phyloP scores from a whole-genome alignment of 2,888 invertebrate genomes.

The Hydrotaea diabolus region DNA sequence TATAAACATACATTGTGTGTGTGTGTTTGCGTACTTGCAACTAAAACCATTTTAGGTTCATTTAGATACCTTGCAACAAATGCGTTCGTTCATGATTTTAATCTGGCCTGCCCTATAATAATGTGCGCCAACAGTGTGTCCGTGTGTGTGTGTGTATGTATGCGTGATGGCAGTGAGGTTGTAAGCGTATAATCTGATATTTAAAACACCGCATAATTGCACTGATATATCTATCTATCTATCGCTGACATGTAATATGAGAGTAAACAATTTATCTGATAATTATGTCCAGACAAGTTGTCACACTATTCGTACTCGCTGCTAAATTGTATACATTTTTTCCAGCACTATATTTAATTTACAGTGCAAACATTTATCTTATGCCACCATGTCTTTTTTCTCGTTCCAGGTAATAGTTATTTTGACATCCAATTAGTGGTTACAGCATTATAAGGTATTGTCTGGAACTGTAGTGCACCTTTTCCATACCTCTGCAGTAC shows the following conservation, averaged over 20 bases:
- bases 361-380: constrained; percentile 33
- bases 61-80: no score
- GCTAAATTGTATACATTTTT: not conserved
- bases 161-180: not conserved
- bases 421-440: constrained; percentile 43
- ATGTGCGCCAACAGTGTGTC: not conserved
- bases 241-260: constrained; percentile 8
- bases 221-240: constrained; percentile 14
- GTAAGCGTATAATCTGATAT: constrained; percentile 14
- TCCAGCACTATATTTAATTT: constrained; percentile 10
- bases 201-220: constrained; percentile 29
- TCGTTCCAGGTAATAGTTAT: constrained; percentile 52
- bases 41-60: no score
- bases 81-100: no score
- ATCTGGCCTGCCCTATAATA: not conserved
- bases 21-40: no score
- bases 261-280: constrained; percentile 31
- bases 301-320: constrained; percentile 12
- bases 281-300: constrained; percentile 32
- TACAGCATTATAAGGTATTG: constrained; percentile 11
- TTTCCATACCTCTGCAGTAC: not conserved
- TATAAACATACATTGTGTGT: no score
- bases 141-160: not conserved
- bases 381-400: constrained; percentile 15
- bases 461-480: not conserved